Conservation (phyloP, 2,888 invertebrate species). For the Epistrophella euchroma region DNA sequence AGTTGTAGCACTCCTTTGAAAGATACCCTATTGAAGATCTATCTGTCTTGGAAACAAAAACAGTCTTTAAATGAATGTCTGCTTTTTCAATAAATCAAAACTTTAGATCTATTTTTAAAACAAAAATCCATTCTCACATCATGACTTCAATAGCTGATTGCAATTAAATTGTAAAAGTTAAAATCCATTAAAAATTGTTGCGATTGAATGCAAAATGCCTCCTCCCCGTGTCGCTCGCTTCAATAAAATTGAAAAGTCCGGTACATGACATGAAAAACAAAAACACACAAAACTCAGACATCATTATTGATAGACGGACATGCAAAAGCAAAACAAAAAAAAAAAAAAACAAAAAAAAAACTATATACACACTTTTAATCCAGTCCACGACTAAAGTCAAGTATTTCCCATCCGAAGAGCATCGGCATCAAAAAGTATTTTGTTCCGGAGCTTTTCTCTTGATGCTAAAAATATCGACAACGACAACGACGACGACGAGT, state of each 20-base stretch:
- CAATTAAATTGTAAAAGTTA: slow-evolving; percentile 9
- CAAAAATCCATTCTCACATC: slow-evolving; percentile 4
- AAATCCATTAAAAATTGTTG: slow-evolving; percentile 20
- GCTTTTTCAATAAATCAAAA: not conserved
- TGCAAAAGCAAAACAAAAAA: not conserved
- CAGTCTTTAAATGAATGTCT: not conserved
- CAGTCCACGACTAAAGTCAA: slow-evolving; percentile 46
- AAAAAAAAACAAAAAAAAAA: not conserved
- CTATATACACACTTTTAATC: slow-evolving; percentile 17
- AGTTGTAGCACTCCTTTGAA: too few relatives aligned
- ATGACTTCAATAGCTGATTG: slow-evolving; percentile 7
- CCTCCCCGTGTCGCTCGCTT: not conserved
- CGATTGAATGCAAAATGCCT: not conserved
- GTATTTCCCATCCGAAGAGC: slow-evolving; percentile 19
- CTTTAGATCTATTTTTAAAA: not conserved
- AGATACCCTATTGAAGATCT: too few relatives aligned
- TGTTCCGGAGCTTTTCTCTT: slow-evolving; percentile 31
- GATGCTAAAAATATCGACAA: slow-evolving; percentile 64
- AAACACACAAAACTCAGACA: slow-evolving; percentile 12
- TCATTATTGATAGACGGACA: slow-evolving; percentile 22
- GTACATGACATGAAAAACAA: not conserved
- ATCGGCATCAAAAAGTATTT: slow-evolving; percentile 29
- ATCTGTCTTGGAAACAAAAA: too few relatives aligned
- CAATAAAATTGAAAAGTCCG: slow-evolving; percentile 5
- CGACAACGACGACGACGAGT: not conserved